These are phyloP conservation scores for Caradrina kadenii DNA, from an alignment of 2,888 invertebrate genomes.

Conservation along the genomic window DNA sequence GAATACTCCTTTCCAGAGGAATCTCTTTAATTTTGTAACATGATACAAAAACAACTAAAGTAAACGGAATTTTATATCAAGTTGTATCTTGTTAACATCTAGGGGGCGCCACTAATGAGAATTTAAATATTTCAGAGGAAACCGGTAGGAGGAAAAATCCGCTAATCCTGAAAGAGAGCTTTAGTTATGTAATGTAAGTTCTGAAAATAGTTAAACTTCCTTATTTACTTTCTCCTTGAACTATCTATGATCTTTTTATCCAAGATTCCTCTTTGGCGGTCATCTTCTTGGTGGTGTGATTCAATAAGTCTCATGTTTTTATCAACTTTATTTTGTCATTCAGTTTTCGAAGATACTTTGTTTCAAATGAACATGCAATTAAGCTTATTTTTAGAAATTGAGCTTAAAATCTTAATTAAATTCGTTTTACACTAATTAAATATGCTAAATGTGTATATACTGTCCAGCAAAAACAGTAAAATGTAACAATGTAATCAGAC, in stretches of 20 bases:
- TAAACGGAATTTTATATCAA: constrained; percentile 70
- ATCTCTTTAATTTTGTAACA: constrained; percentile 27
- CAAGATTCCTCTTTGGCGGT: too few species aligned
- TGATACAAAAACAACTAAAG: constrained; percentile 64
- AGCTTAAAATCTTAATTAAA: too few species aligned
- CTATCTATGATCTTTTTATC: constrained; percentile 1
- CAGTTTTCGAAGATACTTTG: too few species aligned
- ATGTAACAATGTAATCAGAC: too few species aligned
- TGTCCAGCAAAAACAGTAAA: too few species aligned
- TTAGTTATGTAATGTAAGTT: constrained; percentile 42
- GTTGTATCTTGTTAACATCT: constrained; percentile 67
- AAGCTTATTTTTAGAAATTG: too few species aligned
- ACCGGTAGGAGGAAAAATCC: constrained; percentile 61
- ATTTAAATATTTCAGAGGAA: constrained; percentile 74
- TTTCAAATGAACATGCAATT: too few species aligned
- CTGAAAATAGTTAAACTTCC: constrained; percentile 55
- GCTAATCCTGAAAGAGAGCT: constrained; percentile 60
- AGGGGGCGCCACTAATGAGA: constrained; percentile 71
- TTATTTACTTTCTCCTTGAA: constrained; percentile 18
- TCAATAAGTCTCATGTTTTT: too few species aligned
- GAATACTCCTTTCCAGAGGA: constrained; percentile 21
- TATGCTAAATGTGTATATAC: too few species aligned
- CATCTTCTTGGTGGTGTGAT: too few species aligned
- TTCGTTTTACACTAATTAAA: too few species aligned
- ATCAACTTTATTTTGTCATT: too few species aligned